Conservation (phyloP, 2,113 vertebrate species). For the Smithornis capensis region DNA sequence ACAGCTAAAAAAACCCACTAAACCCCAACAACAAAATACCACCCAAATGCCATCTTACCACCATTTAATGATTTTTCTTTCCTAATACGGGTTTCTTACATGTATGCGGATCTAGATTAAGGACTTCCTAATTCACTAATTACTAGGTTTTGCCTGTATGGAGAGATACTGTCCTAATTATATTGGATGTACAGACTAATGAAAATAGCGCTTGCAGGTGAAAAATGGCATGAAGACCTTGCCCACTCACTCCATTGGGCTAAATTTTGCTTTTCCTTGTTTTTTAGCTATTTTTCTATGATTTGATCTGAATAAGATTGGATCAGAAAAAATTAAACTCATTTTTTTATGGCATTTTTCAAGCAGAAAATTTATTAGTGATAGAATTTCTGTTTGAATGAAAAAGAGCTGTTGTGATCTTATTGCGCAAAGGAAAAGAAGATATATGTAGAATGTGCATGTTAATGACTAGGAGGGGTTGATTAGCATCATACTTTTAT, state of each 20-base stretch:
- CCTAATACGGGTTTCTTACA: neutral
- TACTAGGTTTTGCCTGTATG: neutral
- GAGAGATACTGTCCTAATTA: neutral
- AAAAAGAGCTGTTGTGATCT: neutral
- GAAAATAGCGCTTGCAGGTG: neutral
- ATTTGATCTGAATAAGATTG: neutral
- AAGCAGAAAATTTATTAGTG: neutral
- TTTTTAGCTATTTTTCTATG: neutral
- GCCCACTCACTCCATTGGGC: neutral
- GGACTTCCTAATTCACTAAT: neutral
- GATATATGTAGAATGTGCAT: neutral
- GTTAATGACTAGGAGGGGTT: conserved; percentile 33
- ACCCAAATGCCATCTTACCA: neutral
- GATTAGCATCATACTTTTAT: conserved; percentile 25
- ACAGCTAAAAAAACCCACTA: neutral
- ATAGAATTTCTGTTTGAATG: neutral
- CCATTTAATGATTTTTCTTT: neutral
- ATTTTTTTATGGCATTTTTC: neutral
- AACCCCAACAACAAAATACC: neutral
- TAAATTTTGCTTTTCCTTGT: neutral
- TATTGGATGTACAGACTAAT: neutral
- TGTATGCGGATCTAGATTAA: accelerated
- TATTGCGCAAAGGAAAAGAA: neutral
- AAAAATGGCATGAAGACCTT: neutral
- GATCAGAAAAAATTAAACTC: neutral